Evolutionary conservation across 2,888 invertebrate genomes (phyloP).

Genomic region (Cephus pulcher): DNA sequence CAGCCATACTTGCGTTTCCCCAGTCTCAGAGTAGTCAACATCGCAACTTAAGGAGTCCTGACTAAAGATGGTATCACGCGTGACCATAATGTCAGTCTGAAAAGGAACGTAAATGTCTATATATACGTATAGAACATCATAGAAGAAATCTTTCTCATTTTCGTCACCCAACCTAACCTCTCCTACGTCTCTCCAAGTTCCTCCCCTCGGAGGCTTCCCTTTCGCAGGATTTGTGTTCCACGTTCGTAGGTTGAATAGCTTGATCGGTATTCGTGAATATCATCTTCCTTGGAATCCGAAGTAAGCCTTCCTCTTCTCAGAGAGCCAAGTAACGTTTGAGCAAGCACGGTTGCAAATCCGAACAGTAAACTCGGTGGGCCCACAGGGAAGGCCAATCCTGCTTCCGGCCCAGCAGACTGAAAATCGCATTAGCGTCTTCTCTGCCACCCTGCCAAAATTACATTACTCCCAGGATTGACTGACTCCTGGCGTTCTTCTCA

Average conservation of each 20-base stretch:
- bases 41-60: neutral
- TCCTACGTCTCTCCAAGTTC: neutral
- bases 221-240: neutral
- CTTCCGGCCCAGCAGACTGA: constrained; percentile 31
- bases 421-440: constrained; percentile 27
- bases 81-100: neutral
- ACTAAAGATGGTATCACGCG: neutral
- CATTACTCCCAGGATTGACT: neutral
- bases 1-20: constrained; percentile 29
- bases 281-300: neutral
- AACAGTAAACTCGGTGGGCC: neutral
- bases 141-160: neutral
- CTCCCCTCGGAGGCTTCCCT: neutral
- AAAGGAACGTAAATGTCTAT: neutral
- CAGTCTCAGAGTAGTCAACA: neutral
- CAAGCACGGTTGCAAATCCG: neutral
- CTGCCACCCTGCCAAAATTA: neutral
- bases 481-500: neutral
- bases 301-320: neutral
- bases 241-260: neutral
- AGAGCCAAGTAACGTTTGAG: neutral
- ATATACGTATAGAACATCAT: neutral
- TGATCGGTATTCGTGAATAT: neutral
- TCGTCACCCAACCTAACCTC: neutral
- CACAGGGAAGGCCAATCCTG: constrained; percentile 28